Evolutionary conservation across 2,888 invertebrate genomes (phyloP).

Genomic region (Drosophila atroscutellata): DNA sequence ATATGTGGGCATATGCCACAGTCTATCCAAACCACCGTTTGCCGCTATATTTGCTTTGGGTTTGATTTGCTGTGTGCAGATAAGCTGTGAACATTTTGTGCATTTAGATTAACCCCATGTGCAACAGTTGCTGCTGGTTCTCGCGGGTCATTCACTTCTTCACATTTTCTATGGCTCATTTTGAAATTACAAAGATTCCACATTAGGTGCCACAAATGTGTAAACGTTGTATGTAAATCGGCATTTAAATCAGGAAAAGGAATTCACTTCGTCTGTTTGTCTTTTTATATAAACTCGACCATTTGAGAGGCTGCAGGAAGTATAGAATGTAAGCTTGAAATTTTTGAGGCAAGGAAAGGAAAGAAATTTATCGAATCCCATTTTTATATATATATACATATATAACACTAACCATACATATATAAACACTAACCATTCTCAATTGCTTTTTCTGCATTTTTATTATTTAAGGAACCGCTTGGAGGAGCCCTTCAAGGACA

Average conservation of each 20-base stretch:
- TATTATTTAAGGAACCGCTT: slow-evolving; percentile 88
- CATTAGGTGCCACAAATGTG: neutral
- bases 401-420: neutral
- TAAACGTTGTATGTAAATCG: neutral
- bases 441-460: slow-evolving; percentile 1
- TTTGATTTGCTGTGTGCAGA: slow-evolving; percentile 19
- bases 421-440: neutral
- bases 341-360: neutral
- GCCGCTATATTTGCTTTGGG: slow-evolving; percentile 4
- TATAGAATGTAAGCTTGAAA: no score
- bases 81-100: slow-evolving; percentile 25
- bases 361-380: neutral
- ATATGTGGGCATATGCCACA: no score
- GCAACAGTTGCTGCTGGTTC: slow-evolving; percentile 41
- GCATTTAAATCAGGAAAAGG: neutral
- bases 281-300: no score
- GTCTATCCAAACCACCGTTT: slow-evolving; percentile 15
- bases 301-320: no score
- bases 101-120: slow-evolving; percentile 42
- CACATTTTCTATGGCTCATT: slow-evolving; percentile 18
- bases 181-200: neutral
- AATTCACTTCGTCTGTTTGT: neutral
- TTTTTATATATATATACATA: neutral
- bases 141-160: slow-evolving; percentile 41
- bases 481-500: slow-evolving; percentile 95